A percentile compares a stretch with the other conserved stretches of the same genome.
Conservation (phyloP, 2,888 invertebrate species). For the Macrostomum cliftonense region DNA sequence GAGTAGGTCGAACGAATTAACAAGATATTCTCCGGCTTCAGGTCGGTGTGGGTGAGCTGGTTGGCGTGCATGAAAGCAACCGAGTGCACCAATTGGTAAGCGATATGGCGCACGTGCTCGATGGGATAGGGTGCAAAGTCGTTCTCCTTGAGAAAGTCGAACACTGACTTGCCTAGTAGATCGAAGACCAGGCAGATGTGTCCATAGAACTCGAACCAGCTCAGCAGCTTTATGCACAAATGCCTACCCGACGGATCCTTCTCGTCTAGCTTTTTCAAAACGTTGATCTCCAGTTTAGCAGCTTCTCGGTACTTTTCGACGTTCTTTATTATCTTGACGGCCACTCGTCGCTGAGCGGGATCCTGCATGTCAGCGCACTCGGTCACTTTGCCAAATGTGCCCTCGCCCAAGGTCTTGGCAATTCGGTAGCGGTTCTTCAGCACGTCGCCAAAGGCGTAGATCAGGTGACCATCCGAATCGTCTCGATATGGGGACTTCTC, state of each 20-base stretch:
- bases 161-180: conserved; percentile 86
- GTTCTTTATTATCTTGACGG: conserved; percentile 96
- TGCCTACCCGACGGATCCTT: conserved; percentile 52
- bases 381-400: conserved; percentile 98
- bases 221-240: conserved; percentile 73
- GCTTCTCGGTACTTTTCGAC: conserved; percentile 98
- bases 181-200: conserved; percentile 96
- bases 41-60: conserved; percentile 91
- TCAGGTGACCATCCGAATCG: conserved; percentile 9
- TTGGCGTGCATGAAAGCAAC: conserved; percentile 57
- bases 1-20: too few relatives aligned
- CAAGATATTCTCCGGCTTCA: conserved; percentile 96
- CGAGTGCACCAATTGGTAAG: conserved; percentile 65
- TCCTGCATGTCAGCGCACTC: conserved; percentile 61
- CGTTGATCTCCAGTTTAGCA: conserved; percentile 94
- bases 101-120: conserved; percentile 89
- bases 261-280: conserved; percentile 78
- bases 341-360: conserved; percentile 38
- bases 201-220: conserved; percentile 93
- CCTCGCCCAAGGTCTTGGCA: conserved; percentile 71
- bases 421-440: conserved; percentile 7
- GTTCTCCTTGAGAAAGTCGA: conserved; percentile 78
- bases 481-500: not conserved
- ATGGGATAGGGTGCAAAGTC: conserved; percentile 91
- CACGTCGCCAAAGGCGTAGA: conserved; percentile 6